phyloP scores from a whole-genome alignment of 2,888 invertebrate genomes.

The Eristalis arbustorum region DNA sequence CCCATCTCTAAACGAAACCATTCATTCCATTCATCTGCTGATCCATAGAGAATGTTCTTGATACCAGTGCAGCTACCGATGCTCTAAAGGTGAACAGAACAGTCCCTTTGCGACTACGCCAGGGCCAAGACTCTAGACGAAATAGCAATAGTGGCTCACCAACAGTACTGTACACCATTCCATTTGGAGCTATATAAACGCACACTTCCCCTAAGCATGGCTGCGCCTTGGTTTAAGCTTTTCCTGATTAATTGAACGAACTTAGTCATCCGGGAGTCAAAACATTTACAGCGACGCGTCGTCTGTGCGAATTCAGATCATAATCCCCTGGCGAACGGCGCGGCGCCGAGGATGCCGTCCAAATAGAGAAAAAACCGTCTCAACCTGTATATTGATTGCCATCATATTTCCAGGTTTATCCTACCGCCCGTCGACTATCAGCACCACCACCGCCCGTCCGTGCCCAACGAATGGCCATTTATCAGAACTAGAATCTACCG shows the following conservation, averaged over 20 bases:
- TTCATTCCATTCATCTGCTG: no score
- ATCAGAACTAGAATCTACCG: slow-evolving; percentile 64
- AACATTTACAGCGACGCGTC: slow-evolving; percentile 53
- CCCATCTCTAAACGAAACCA: no score
- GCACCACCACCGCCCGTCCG: not conserved
- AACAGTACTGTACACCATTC: not conserved
- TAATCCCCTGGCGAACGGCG: slow-evolving; percentile 26
- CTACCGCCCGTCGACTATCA: slow-evolving; percentile 41
- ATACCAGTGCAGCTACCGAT: no score
- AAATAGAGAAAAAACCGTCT: slow-evolving; percentile 43
- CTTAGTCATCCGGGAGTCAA: slow-evolving; percentile 55
- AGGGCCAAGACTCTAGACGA: no score
- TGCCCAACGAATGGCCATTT: slow-evolving; percentile 51
- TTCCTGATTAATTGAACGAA: slow-evolving; percentile 31
- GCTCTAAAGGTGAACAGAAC: no score
- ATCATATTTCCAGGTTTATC: slow-evolving; percentile 67
- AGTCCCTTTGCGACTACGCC: no score
- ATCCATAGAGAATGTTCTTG: no score
- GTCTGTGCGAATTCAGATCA: slow-evolving; percentile 29
- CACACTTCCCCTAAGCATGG: not conserved
- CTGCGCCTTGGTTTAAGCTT: not conserved
- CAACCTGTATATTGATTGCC: slow-evolving; percentile 62
- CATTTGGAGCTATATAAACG: not conserved
- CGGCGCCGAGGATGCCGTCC: not conserved
- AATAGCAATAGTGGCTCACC: no score